Evolutionary conservation across 2,797 vertebrate species (phyloP), one percentile per base, ranked within the genome.

Genomic region (Coilia nasus): DNA sequence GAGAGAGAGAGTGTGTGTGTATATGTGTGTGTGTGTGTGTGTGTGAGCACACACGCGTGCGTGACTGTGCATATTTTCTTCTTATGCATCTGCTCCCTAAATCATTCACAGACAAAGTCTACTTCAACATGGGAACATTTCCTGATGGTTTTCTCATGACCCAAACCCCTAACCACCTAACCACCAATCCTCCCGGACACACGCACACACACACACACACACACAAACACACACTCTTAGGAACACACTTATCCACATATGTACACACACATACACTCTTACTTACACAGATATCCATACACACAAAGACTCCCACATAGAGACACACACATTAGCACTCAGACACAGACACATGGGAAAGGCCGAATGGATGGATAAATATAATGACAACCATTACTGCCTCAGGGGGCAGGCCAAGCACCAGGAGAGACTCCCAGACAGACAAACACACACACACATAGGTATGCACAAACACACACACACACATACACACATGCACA

Each of bases 61-160:
- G 50, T 54, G 50, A 54, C 9, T 14, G 14, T 9, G 50, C 50
- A 54, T 7, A 54, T 54, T 54, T 54, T 54, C 50, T 14, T 54
- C 50, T 10, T 14, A 54, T 17, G 15, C 67, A 19, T 75, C 28
- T 17, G 28, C 28, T 35, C 67, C 67, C 28, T 35, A 83, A 41
- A 82, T 64, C 46, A n/a, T 87, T 46, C 46, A 83, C 82, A 81
- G 82, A n/a, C 82, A 25, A 21, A 87, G 84, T 60, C 81, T 86
- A 81, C 88, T 87, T 83, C 54, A 85, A 88, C 86, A 90, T 85
- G 81, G 56, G 28, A 41, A 81, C 28, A 75, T 75, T 75, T 31
- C 67, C 67, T 75, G 67, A 75, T 41, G 67, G 67, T 17, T 35
- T 75, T 75, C 67, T 75, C 67, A 75, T 75, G 67, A 75, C 67